Evolutionary conservation across 2,113 vertebrate species (phyloP).

Genomic region (Maccullochella peelii): DNA sequence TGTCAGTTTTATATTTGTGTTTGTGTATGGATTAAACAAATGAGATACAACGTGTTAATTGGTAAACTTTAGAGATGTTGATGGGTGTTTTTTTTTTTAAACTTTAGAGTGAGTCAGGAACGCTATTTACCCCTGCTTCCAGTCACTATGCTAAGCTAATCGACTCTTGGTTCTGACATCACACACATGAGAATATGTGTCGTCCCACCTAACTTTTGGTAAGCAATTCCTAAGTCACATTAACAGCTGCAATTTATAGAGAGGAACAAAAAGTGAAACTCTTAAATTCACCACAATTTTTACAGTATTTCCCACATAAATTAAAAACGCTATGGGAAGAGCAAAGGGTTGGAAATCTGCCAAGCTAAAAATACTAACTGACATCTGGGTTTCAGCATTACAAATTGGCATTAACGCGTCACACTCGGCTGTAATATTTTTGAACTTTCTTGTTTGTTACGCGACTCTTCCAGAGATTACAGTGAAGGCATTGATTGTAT

Average conservation of each 20-base stretch:
- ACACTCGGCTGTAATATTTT: neutral
- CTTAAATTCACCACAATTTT: neutral
- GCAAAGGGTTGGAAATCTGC: neutral
- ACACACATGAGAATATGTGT: neutral
- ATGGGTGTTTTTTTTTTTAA: neutral
- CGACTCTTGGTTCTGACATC: neutral
- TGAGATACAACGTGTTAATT: neutral
- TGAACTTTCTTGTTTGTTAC: neutral
- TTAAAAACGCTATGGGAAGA: neutral
- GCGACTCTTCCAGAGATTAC: constrained; percentile 38
- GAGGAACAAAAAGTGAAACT: neutral
- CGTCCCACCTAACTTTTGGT: neutral
- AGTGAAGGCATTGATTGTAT: constrained; percentile 50
- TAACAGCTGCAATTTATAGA: neutral
- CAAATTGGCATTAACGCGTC: no score
- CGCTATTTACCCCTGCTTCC: neutral
- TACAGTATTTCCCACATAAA: neutral
- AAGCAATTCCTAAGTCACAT: neutral
- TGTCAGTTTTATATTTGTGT: neutral
- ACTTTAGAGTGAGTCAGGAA: neutral
- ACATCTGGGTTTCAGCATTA: neutral
- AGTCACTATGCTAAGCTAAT: constrained; percentile 3
- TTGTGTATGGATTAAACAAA: neutral
- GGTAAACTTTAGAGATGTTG: neutral
- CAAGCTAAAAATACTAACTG: neutral